Conservation (phyloP, 2,113 vertebrate species). For the Syngnathus typhle region DNA sequence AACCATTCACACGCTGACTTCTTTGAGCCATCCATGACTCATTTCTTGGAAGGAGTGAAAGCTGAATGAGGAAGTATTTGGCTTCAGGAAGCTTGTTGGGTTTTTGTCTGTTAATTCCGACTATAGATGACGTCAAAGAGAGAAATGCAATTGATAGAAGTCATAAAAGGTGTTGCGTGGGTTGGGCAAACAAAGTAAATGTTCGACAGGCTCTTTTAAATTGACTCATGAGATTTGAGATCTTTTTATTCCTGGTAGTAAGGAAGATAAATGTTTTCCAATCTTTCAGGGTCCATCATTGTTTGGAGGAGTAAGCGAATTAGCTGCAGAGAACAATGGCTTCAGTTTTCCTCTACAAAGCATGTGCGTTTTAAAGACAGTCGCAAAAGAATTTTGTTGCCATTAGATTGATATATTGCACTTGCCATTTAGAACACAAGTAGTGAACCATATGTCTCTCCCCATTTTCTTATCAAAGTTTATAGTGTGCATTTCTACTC, state of each 20-base stretch:
- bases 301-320: neutral
- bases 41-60: slow-evolving; percentile 23
- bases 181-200: slow-evolving; percentile 3
- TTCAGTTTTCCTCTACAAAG: neutral
- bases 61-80: slow-evolving; percentile 27
- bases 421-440: neutral
- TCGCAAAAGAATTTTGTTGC: neutral
- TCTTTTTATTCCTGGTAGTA: neutral
- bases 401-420: slow-evolving; percentile 23
- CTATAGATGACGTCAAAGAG: neutral
- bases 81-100: neutral
- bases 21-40: slow-evolving; percentile 43
- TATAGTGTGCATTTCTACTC: slow-evolving; percentile 1
- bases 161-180: neutral
- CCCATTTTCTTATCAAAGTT: neutral
- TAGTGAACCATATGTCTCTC: neutral
- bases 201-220: slow-evolving; percentile 24
- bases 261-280: neutral
- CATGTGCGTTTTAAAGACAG: slow-evolving; percentile 10
- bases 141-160: neutral
- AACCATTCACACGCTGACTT: slow-evolving; percentile 18
- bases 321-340: slow-evolving; percentile 12
- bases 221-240: neutral
- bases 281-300: neutral
- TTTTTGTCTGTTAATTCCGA: neutral